Base-by-base conservation (phyloP, 2,113 vertebrate species). In the Halichoerus grypus region DNA sequence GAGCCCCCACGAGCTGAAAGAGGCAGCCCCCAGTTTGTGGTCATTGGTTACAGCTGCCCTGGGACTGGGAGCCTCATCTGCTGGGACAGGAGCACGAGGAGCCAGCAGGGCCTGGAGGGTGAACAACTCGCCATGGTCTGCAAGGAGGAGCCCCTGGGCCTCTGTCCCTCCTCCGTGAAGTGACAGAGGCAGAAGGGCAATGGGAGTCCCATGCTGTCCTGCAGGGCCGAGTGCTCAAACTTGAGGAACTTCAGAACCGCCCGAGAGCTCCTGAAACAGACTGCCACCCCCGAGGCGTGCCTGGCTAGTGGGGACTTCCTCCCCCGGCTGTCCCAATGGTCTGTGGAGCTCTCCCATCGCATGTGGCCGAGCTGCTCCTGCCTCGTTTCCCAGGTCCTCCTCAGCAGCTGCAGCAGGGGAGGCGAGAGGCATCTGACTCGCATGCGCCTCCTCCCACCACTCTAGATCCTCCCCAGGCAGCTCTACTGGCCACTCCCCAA, bases 51-150 rank as follows among this genome's bases (percentile, higher is more conserved):
- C 13, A 14, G 31, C 0, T 15, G 26, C 76, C 11, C 26, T 16
- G 4, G 65, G 53, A 31, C 26, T 16, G 4, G 65, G 53, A 31
- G 0, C 2, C 36, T 9, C 28, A 6, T 1, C 0, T 5, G 12
- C 6, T 19, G 55, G 42, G n/a, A 1, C 6, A 4, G 28, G 33
- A 31, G 24, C 14, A 26, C 18, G 5, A 26, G 1, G 42, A 39
- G 18, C 4, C 0, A 1, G 53, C 51, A 31, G 26, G 18, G 9
- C 16, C 86, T 12, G 12, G 33, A 2, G n/a, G 81, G 18, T 0
- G 4, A 28, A 53, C 21, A 2, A 21, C 8, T 3, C 4, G 0
- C 7, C 33, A 39, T 9, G 13, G 67, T 69, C 67, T 69, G 33
- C 67, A 69, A 69, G 67, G 65, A n/a, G 39, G 22, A 39, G 39